Conservation (phyloP, 2,113 vertebrate species). For the Spea bombifrons region DNA sequence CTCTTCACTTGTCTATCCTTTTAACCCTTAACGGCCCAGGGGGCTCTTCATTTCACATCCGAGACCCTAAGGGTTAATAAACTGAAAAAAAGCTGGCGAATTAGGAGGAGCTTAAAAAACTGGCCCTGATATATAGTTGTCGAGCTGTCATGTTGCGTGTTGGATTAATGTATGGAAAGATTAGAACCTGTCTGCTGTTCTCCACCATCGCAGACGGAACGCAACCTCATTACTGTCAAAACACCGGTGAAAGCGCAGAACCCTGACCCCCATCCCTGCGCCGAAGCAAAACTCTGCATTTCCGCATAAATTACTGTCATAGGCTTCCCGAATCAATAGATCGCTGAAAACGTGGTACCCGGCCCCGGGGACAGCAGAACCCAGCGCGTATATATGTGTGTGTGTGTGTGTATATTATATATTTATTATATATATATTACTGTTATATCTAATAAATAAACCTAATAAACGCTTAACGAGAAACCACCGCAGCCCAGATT, state of each 20-base stretch:
- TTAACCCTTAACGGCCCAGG: no score
- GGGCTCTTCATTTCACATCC: no score
- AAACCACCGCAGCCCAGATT: no score
- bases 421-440: neutral
- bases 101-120: neutral
- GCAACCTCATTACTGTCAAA: conserved; percentile 44
- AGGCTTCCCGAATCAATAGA: conserved; percentile 13
- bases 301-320: conserved; percentile 34
- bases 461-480: no score
- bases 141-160: neutral
- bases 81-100: no score
- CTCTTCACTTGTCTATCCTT: no score
- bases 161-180: conserved; percentile 23
- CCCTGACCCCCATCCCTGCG: neutral
- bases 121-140: neutral
- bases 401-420: no score
- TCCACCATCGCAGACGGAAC: conserved; percentile 7
- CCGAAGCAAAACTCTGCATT: conserved; percentile 11
- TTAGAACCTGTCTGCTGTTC: conserved; percentile 17
- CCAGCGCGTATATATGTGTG: neutral
- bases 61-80: no score
- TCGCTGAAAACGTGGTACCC: conserved; percentile 10
- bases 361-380: neutral
- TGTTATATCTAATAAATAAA: no score
- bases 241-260: conserved; percentile 3